Evolutionary conservation across 2,113 vertebrate genomes (phyloP).

Genomic region (Nannobrachium achirus): DNA sequence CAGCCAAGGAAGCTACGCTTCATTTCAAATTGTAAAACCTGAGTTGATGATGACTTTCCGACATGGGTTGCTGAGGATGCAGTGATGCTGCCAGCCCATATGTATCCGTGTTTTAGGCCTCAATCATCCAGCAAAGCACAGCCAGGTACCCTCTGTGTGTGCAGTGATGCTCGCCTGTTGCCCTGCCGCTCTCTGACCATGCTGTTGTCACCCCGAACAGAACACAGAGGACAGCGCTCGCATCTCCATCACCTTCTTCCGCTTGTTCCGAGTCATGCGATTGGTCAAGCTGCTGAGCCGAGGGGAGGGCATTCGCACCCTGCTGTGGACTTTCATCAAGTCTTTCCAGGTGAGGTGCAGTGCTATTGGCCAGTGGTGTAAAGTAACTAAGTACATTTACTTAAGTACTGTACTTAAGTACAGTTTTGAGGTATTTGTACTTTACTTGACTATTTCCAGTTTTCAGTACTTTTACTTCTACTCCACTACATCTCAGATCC

Average conservation of each 20-base stretch:
- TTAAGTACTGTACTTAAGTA: too few relatives aligned
- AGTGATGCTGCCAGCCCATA: constrained; percentile 60
- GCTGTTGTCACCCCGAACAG: constrained; percentile 79
- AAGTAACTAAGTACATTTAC: too few relatives aligned
- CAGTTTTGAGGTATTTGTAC: too few relatives aligned
- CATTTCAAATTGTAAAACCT: not conserved
- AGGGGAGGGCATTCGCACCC: constrained; percentile 96
- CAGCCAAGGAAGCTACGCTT: not conserved
- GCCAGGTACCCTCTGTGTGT: constrained; percentile 63
- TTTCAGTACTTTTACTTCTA: too few relatives aligned
- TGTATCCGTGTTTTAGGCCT: constrained; percentile 56
- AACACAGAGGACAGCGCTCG: constrained; percentile 97
- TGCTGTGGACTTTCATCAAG: constrained; percentile 99
- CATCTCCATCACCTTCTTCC: constrained; percentile 99
- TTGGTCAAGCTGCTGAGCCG: constrained; percentile 97
- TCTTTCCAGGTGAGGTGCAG: constrained; percentile 92
- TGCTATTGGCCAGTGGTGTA: too few relatives aligned
- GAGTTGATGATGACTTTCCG: not conserved
- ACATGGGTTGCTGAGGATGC: constrained; percentile 13
- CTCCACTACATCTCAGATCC: too few relatives aligned
- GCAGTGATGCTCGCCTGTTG: not conserved
- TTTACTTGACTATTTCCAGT: too few relatives aligned
- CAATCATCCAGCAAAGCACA: constrained; percentile 64
- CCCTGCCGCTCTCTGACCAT: constrained; percentile 68
- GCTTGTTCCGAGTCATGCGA: constrained; percentile 98